phyloP scores from a whole-genome alignment of 2,797 vertebrate species.

The Cyclopterus lumpus region DNA sequence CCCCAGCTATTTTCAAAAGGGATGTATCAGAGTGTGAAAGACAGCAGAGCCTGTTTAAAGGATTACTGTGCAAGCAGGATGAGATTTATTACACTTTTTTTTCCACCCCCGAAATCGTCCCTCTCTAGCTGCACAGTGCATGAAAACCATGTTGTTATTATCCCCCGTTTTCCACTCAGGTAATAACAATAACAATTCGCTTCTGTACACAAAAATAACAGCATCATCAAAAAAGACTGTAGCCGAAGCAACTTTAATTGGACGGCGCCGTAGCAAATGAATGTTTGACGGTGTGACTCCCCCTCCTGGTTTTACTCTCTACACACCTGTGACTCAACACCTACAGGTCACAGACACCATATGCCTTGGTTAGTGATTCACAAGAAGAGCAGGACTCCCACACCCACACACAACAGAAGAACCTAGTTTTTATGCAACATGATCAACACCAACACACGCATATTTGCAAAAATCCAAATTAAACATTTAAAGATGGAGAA shows the following conservation, averaged over 20 bases:
- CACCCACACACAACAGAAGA: conserved; percentile 2
- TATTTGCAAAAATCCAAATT: neutral
- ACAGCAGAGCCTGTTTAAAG: conserved; percentile 61
- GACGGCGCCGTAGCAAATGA: neutral
- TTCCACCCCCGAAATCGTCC: conserved; percentile 15
- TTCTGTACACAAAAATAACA: conserved; percentile 13
- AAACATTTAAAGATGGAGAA: conserved; percentile 1
- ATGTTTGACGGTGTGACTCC: conserved; percentile 21
- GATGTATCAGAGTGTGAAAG: conserved; percentile 58
- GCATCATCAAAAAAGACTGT: conserved; percentile 11
- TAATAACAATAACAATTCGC: neutral
- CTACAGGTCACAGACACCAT: conserved; percentile 59
- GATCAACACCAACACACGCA: conserved; percentile 7
- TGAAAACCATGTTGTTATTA: conserved; percentile 26
- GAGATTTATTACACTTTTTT: conserved; percentile 50
- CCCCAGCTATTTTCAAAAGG: conserved; percentile 56
- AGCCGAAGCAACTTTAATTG: conserved; percentile 9
- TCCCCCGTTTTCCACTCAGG: conserved; percentile 1
- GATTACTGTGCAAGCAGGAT: conserved; percentile 64
- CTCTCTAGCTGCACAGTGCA: conserved; percentile 28
- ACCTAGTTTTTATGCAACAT: neutral
- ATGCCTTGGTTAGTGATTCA: conserved; percentile 40
- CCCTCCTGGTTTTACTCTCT: conserved; percentile 30
- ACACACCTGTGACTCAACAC: conserved; percentile 47
- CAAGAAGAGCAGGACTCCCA: conserved; percentile 35